Conservation (phyloP, 2,113 vertebrate species). For the Apus apus region DNA sequence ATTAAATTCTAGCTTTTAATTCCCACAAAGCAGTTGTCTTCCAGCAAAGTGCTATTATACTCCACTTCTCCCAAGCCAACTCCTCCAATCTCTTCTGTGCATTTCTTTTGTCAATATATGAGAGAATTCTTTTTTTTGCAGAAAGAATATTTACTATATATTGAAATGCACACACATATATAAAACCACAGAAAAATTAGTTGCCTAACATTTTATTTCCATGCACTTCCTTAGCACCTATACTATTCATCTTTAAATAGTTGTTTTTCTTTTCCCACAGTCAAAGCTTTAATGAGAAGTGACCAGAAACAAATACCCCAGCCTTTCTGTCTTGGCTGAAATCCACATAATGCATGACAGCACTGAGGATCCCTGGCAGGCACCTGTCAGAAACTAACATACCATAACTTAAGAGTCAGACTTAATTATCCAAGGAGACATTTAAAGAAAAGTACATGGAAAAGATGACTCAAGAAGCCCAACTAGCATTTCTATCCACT, state of each 20-base stretch:
- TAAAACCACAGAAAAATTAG: neutral
- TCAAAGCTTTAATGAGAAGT: slow-evolving; percentile 73
- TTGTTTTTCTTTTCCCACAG: slow-evolving; percentile 57
- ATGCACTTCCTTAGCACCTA: slow-evolving; percentile 11
- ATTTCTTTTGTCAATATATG: neutral
- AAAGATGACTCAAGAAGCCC: slow-evolving; percentile 67
- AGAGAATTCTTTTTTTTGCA: neutral
- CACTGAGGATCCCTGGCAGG: slow-evolving; percentile 76
- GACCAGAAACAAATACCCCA: slow-evolving; percentile 69
- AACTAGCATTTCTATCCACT: slow-evolving; percentile 1
- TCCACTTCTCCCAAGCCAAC: neutral
- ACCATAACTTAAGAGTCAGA: slow-evolving; percentile 72
- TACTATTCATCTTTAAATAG: slow-evolving; percentile 30
- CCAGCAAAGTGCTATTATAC: neutral
- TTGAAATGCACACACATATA: neutral
- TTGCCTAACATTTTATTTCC: slow-evolving; percentile 40
- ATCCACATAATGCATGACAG: slow-evolving; percentile 75
- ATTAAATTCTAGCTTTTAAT: slow-evolving; percentile 15
- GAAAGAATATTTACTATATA: slow-evolving; percentile 4
- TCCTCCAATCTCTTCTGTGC: neutral
- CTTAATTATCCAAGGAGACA: slow-evolving; percentile 76
- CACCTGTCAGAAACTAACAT: slow-evolving; percentile 77
- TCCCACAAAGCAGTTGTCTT: neutral
- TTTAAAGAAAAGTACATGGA: slow-evolving; percentile 74
- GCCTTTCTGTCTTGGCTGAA: slow-evolving; percentile 74